Conservation (phyloP, 1,140 invertebrate species). For the Papilio polyxenes region DNA sequence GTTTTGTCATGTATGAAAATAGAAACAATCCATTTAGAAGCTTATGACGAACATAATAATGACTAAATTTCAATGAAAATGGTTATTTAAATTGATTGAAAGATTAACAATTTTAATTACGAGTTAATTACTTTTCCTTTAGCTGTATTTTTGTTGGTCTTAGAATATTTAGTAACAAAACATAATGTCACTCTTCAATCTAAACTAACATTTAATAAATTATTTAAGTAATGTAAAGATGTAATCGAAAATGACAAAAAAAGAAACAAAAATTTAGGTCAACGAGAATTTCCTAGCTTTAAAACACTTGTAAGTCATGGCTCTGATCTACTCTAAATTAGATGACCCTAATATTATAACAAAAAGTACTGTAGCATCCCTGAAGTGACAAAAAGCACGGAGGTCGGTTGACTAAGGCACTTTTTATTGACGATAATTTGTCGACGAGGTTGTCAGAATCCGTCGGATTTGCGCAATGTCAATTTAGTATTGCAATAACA, state of each 20-base stretch:
- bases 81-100: neutral
- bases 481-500: slow-evolving; percentile 35
- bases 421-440: slow-evolving; percentile 48
- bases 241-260: neutral
- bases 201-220: neutral
- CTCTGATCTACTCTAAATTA: slow-evolving; percentile 43
- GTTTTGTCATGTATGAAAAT: slow-evolving; percentile 30
- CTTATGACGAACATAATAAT: neutral
- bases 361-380: slow-evolving; percentile 53
- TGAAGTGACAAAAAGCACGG: slow-evolving; percentile 43
- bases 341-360: slow-evolving; percentile 49
- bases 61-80: neutral
- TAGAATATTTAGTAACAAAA: too few species aligned
- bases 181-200: neutral
- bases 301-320: slow-evolving; percentile 36
- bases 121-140: neutral
- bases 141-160: neutral
- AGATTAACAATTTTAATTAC: neutral
- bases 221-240: neutral
- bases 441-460: slow-evolving; percentile 34
- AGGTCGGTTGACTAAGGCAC: slow-evolving; percentile 53
- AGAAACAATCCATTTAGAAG: neutral
- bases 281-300: neutral
- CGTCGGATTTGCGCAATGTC: slow-evolving; percentile 29
- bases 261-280: neutral